Percentiles rank a stretch among this genome's conserved stretches.
Conservation (phyloP, 2,888 invertebrate genomes). For the Acanthosepion esculentum region DNA sequence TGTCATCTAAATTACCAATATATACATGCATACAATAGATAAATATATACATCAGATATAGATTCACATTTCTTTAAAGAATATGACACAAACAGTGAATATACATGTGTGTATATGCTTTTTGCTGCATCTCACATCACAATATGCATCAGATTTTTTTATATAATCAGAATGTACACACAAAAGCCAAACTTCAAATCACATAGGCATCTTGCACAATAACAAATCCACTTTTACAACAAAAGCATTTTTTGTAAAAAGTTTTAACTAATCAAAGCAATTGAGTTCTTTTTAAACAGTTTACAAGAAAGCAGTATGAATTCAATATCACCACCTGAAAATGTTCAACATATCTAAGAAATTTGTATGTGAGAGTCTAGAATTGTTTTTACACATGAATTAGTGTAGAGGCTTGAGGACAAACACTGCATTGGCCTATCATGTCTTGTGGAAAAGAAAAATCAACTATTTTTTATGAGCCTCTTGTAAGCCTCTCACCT, state of each 20-base stretch:
- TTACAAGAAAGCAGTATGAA: too few relatives aligned
- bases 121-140: neutral
- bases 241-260: neutral
- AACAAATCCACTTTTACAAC: neutral
- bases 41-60: neutral
- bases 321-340: too few relatives aligned
- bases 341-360: too few relatives aligned
- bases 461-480: neutral
- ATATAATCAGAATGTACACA: neutral
- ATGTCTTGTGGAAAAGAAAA: too few relatives aligned
- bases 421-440: too few relatives aligned
- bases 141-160: too few relatives aligned
- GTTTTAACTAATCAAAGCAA: neutral
- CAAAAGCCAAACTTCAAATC: neutral
- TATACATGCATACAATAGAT: neutral
- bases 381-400: too few relatives aligned
- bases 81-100: neutral
- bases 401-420: too few relatives aligned
- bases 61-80: neutral
- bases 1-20: too few relatives aligned
- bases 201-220: neutral
- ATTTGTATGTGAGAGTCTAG: too few relatives aligned
- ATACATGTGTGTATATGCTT: neutral
- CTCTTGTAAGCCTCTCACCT: conserved; percentile 25
- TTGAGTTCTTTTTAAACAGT: too few relatives aligned